phyloP scores from a whole-genome alignment of 2,888 invertebrate species.

The Lasioglossum vierecki region DNA sequence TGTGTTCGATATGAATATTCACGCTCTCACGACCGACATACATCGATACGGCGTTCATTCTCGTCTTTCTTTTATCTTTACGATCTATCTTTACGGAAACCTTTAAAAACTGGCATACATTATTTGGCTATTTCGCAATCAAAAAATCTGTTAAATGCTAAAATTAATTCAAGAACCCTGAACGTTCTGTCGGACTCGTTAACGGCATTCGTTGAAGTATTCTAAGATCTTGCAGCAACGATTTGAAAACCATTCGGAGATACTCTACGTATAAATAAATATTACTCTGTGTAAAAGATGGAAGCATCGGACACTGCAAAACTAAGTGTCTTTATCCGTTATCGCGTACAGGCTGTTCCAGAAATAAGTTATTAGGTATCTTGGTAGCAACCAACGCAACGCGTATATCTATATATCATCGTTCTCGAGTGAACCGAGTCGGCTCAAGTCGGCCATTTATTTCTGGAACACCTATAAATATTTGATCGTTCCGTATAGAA shows the following conservation, averaged over 20 bases:
- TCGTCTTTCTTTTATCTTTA: background rate
- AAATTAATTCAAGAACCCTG: conserved; percentile 1
- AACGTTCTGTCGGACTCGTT: background rate
- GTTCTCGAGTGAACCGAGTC: background rate
- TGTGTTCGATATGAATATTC: conserved; percentile 56
- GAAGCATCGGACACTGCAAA: conserved; percentile 29
- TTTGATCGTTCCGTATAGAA: conserved; percentile 24
- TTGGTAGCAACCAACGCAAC: background rate
- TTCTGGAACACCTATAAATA: conserved; percentile 8
- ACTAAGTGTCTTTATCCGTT: background rate
- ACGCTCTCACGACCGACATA: conserved; percentile 15
- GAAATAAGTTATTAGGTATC: conserved; percentile 3
- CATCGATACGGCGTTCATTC: background rate
- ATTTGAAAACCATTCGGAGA: background rate
- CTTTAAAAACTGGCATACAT: conserved; percentile 6
- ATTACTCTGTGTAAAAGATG: conserved; percentile 4
- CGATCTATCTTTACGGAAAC: conserved; percentile 5
- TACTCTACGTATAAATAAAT: conserved; percentile 26
- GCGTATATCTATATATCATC: background rate
- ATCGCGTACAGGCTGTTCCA: background rate
- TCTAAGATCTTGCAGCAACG: background rate
- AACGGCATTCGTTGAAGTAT: background rate
- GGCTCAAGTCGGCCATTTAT: background rate
- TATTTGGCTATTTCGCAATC: background rate
- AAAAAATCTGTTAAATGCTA: background rate